A percentile compares a stretch with the other conserved stretches of the same genome.
These are phyloP conservation scores for Drosophila guanche DNA, from an alignment of 1,140 invertebrate genomes.

Conservation along the genomic window DNA sequence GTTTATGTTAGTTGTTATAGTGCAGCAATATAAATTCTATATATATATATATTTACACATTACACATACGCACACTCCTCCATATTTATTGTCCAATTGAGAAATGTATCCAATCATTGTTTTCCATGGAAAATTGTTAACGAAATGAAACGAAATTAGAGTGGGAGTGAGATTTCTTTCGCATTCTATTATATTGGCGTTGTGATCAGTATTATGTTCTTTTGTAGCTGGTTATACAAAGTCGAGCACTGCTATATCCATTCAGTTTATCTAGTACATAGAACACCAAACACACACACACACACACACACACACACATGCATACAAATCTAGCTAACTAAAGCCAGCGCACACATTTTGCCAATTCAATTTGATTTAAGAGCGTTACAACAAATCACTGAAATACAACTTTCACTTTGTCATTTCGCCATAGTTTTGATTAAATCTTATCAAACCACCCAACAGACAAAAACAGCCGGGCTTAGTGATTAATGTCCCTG, in stretches of 20 bases:
- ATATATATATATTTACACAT: slow-evolving; percentile 37
- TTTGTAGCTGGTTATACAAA: slow-evolving; percentile 68
- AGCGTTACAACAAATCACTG: slow-evolving; percentile 70
- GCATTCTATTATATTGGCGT: slow-evolving; percentile 57
- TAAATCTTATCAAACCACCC: slow-evolving; percentile 45
- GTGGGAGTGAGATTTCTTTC: slow-evolving; percentile 25
- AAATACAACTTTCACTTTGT: slow-evolving; percentile 58
- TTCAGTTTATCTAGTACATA: slow-evolving; percentile 40
- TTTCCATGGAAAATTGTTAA: slow-evolving; percentile 62
- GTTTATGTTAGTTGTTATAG: slow-evolving; percentile 79
- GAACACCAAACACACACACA: slow-evolving; percentile 16
- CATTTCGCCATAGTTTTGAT: slow-evolving; percentile 57
- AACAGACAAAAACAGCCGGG: slow-evolving; percentile 13
- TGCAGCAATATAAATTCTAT: slow-evolving; percentile 70
- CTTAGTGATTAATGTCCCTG: slow-evolving; percentile 64
- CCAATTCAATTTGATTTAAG: slow-evolving; percentile 68
- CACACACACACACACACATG: slow-evolving; percentile 21
- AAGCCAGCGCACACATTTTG: slow-evolving; percentile 49
- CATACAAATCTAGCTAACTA: slow-evolving; percentile 41
- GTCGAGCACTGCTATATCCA: slow-evolving; percentile 61
- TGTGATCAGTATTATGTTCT: slow-evolving; percentile 76
- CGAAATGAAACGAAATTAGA: neutral
- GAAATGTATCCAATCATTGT: slow-evolving; percentile 43
- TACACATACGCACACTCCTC: slow-evolving; percentile 42
- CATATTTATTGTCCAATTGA: slow-evolving; percentile 59